Evolutionary conservation across 1,140 invertebrate species (phyloP), one percentile per base, ranked within the genome.

Genomic region (Pomacea maculata): DNA sequence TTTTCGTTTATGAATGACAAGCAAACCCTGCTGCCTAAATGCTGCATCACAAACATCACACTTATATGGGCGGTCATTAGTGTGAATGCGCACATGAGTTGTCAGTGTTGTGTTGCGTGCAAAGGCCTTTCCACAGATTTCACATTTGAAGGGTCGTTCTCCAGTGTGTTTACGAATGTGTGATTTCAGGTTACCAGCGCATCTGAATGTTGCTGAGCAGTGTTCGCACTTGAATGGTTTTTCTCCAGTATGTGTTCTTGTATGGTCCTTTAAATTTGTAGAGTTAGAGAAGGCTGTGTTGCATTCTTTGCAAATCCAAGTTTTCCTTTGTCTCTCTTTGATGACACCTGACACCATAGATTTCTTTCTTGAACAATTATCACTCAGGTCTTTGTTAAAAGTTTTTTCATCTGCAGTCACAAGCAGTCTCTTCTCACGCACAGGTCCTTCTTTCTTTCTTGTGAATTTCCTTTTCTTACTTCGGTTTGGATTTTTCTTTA

Each of bases 161-260:
- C 94, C 95, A 1, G 96, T 97, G 87, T 97, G 96, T 70, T 57
- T 70, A 19, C 65, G 34, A 12, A 4, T 25, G 77, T 78, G 77
- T 29, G 67, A 45, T 54, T n/a, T 55, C 8, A 78, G 77, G n/a
- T 78, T 78, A n/a, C 25, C 67, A 19, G 17, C 17, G 5, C 63
- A 55, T 17, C 77, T 15, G 54, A 78, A 78, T 17, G 67, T 54
- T 8, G 67, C 65, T 12, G 77, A 52, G 34, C 77, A 78, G 65
- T 78, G 77, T 11, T 78, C 77, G 57, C 77, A 78, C 54, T 71
- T 78, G 77, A 70, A 67, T 19, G 17, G 21, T 45, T 64, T 25
- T 65, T 25, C 70, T 10, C 70, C n/a, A 11, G 61, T 19, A 12
- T n/a, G n/a, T 15, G 25, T 64, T 1, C n/a, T 5, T 17, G 15